These are phyloP conservation scores for Liparis tanakae DNA, from an alignment of 2,797 vertebrate genomes.

Conservation along the genomic window DNA sequence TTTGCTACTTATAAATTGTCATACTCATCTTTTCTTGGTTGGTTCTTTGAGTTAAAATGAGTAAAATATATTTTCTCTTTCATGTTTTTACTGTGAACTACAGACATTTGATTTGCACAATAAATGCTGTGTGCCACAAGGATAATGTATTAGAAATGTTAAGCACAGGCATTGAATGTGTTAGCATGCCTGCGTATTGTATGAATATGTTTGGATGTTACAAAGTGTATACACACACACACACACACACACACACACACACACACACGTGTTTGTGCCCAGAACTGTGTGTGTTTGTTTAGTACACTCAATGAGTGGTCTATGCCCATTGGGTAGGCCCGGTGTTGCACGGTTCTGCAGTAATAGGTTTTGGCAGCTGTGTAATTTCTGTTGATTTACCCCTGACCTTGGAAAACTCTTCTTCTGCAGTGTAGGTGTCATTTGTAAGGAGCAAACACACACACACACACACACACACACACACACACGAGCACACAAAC, in stretches of 20 bases:
- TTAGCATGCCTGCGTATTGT: slow-evolving; percentile 3
- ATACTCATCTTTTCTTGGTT: background rate
- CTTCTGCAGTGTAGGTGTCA: slow-evolving; percentile 67
- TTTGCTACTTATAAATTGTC: slow-evolving; percentile 11
- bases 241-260: background rate
- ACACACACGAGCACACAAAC: slow-evolving; percentile 5
- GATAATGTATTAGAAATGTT: slow-evolving; percentile 3
- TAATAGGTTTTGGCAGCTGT: slow-evolving; percentile 84
- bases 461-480: background rate
- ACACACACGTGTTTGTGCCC: background rate
- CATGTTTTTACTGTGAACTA: slow-evolving; percentile 1
- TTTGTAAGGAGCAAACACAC: slow-evolving; percentile 33
- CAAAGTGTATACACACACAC: too few relatives aligned
- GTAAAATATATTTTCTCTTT: background rate
- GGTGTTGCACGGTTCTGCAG: slow-evolving; percentile 67
- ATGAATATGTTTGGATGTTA: slow-evolving; percentile 19
- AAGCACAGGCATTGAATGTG: slow-evolving; percentile 8
- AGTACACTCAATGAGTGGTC: slow-evolving; percentile 42
- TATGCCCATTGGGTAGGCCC: slow-evolving; percentile 55
- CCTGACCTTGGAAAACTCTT: slow-evolving; percentile 76
- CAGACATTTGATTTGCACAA: background rate
- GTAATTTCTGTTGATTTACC: slow-evolving; percentile 84
- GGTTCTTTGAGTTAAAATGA: background rate
- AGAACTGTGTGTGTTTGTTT: slow-evolving; percentile 48
- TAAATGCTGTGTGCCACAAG: slow-evolving; percentile 18